Conservation (phyloP, 2,797 vertebrate species). For the Pipistrellus nathusii region DNA sequence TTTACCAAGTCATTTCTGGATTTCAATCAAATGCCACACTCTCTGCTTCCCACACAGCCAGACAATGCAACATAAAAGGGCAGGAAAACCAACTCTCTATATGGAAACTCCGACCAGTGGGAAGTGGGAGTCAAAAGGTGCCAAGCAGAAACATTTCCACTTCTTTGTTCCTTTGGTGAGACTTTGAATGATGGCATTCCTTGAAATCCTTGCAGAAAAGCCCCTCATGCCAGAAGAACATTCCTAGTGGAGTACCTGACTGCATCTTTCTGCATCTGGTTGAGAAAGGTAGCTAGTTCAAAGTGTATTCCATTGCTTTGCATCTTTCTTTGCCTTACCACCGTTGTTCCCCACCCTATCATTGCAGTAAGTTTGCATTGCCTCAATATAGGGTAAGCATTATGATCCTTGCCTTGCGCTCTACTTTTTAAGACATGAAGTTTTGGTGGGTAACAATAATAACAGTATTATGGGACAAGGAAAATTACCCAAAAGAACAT, state of each 20-base stretch:
- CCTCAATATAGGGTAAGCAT: background rate
- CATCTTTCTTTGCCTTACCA: background rate
- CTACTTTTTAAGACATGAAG: background rate
- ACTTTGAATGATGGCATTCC: background rate
- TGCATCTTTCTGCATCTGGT: background rate
- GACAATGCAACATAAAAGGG: background rate
- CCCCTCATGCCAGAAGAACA: background rate
- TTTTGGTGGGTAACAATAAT: background rate
- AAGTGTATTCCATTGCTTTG: background rate
- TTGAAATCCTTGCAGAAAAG: background rate
- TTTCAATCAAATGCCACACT: background rate
- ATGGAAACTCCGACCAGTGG: background rate
- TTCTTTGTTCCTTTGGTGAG: background rate
- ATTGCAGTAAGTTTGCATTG: background rate
- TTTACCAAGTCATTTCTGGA: background rate
- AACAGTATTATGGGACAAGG: background rate
- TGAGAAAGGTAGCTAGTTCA: background rate
- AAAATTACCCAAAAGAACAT: background rate
- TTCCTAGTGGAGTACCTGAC: background rate
- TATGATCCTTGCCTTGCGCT: background rate
- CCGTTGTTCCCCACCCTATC: background rate
- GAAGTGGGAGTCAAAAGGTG: background rate
- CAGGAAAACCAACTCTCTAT: background rate
- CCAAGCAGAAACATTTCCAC: constrained; percentile 6
- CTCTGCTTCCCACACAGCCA: background rate